Evolutionary conservation across 92 coral and sea anemone genomes (phyloP), one percentile per base, ranked within the genome.

Genomic region (Epizoanthus ramosus): DNA sequence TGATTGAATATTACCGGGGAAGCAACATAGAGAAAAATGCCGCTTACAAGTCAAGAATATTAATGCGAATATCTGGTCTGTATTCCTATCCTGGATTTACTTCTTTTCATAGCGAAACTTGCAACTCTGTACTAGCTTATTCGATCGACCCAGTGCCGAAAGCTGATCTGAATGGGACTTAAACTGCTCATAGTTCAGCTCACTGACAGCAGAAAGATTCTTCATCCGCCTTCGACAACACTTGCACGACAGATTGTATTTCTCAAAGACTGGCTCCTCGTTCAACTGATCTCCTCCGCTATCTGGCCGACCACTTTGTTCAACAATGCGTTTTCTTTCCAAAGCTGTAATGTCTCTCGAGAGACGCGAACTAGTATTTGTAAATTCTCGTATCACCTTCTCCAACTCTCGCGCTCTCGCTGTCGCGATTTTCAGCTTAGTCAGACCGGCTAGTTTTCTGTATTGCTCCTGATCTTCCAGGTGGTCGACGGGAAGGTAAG

Each of bases 221-320:
- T 90, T 93, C 61, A 93, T 93, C 59, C 97, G 77, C 25, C 94
- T 72, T 74, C 92, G 68, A 43, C 97, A 93, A 79, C 97, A 93
- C 56, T 90, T 93, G 28, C 97, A 93, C 4, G 92, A 88, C 56
- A 90, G 83, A 64, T 93, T 90, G 57, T 85, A 90, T 28, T 89
- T 83, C 68, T 93, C 97, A 41, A 61, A 31, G 66, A 77, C 23
- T 1, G 82, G 57, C 19, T 77, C 82, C 13, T 77, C 82, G 16
- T 6, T 5, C 21, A 58, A 60, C n/a, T 33, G 58, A 10, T 41
- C 58, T 18, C 45, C 71, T 3, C 31, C 57, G 14, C 41, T 6
- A 41, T 21, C 71, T 2, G 58, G 39, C 16, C 10, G 39, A 12
- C 71, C 82, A 19, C 39, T 77, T 33, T 77, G 71, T 37, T 77